These are phyloP conservation scores for Pyxicephalus adspersus DNA, from an alignment of 2,113 vertebrate species.

Conservation along the genomic window DNA sequence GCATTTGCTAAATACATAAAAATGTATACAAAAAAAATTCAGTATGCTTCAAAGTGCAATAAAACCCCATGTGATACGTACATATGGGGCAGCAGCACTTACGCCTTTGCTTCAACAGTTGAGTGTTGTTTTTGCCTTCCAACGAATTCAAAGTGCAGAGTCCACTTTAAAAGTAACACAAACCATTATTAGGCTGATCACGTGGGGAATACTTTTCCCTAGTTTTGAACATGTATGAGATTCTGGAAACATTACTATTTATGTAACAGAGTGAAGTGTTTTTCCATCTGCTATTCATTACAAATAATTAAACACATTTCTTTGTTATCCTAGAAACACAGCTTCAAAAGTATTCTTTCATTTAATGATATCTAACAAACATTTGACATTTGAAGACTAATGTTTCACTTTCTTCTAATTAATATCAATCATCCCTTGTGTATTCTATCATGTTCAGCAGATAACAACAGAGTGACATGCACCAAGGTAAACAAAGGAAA, in stretches of 20 bases:
- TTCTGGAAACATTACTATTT: slow-evolving; percentile 3
- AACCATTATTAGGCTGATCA: background rate
- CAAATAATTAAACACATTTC: slow-evolving; percentile 48
- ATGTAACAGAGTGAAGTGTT: slow-evolving; percentile 24
- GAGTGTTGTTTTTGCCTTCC: background rate
- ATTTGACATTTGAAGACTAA: slow-evolving; percentile 51
- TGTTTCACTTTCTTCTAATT: slow-evolving; percentile 53
- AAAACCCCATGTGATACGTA: too few species aligned
- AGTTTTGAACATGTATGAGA: background rate
- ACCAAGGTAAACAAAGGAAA: slow-evolving; percentile 51
- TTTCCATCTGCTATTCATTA: slow-evolving; percentile 27
- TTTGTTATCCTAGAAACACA: slow-evolving; percentile 6
- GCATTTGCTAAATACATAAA: too few species aligned
- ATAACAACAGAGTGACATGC: slow-evolving; percentile 49
- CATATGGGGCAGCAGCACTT: background rate
- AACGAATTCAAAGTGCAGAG: too few species aligned
- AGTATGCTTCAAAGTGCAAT: too few species aligned
- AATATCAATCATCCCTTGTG: slow-evolving; percentile 52
- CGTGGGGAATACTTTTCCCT: background rate
- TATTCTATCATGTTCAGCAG: slow-evolving; percentile 44
- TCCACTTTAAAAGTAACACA: too few species aligned
- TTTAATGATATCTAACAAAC: slow-evolving; percentile 36
- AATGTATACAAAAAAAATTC: too few species aligned
- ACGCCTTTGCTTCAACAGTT: background rate
- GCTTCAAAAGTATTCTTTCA: slow-evolving; percentile 22